These are phyloP conservation scores for Achlya flavicornis DNA, from an alignment of 2,888 invertebrate genomes.

Conservation along the genomic window DNA sequence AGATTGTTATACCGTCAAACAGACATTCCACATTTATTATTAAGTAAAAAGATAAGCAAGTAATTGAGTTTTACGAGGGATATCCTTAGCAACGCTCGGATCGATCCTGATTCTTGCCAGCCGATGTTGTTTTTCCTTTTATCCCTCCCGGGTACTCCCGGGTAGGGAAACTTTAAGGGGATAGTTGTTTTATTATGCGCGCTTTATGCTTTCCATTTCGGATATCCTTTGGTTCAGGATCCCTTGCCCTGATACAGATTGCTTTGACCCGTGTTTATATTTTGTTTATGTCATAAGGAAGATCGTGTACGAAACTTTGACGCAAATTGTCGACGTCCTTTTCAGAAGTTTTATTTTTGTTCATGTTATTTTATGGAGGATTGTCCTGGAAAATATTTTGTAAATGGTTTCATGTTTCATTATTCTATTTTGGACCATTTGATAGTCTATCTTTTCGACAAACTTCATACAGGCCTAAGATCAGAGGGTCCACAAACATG, in stretches of 20 bases:
- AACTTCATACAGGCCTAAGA: too few relatives aligned
- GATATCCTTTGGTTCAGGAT: neutral
- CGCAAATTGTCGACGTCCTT: neutral
- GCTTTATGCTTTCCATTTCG: constrained; percentile 9
- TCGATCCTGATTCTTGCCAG: constrained; percentile 6
- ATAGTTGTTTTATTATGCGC: constrained; percentile 11
- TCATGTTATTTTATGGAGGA: neutral
- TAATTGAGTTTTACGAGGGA: constrained; percentile 1
- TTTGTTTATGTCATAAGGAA: constrained; percentile 8
- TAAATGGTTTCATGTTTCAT: constrained; percentile 1
- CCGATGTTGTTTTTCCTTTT: constrained; percentile 4
- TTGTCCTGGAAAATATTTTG: constrained; percentile 2
- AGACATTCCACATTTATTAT: constrained; percentile 2
- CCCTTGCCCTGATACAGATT: constrained; percentile 9
- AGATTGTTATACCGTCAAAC: neutral
- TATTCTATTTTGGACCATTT: too few relatives aligned
- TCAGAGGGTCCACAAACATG: too few relatives aligned
- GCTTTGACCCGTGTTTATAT: neutral
- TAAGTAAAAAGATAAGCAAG: constrained; percentile 2
- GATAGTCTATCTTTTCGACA: too few relatives aligned
- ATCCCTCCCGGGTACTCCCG: neutral
- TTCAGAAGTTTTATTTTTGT: neutral
- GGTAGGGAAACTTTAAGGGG: constrained; percentile 8
- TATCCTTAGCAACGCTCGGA: constrained; percentile 8
- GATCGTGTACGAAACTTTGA: constrained; percentile 2